phyloP scores from a whole-genome alignment of 2,888 invertebrate genomes.

The Dynastes hyllus region DNA sequence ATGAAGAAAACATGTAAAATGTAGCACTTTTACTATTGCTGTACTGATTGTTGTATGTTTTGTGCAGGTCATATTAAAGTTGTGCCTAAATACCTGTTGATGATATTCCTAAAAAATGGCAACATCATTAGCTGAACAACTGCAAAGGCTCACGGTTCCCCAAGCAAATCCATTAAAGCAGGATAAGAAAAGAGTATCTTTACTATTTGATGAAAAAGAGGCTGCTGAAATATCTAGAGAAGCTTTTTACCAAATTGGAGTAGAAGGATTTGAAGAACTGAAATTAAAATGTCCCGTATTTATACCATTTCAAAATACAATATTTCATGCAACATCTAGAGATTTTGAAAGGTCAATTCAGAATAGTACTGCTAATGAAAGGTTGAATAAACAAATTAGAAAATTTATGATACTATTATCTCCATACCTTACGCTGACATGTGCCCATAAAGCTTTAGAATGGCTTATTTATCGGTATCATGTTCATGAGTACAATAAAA shows the following conservation, averaged over 20 bases:
- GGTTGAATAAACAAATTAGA: conserved; percentile 83
- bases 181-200: conserved; percentile 84
- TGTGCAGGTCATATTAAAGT: too few species aligned
- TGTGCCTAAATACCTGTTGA: background rate
- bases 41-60: too few species aligned
- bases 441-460: conserved; percentile 93
- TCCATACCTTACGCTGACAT: conserved; percentile 90
- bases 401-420: conserved; percentile 87
- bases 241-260: conserved; percentile 89
- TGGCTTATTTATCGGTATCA: conserved; percentile 94
- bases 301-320: conserved; percentile 79
- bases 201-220: conserved; percentile 92
- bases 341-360: conserved; percentile 89
- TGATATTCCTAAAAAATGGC: conserved; percentile 68
- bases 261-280: conserved; percentile 89
- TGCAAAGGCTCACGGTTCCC: conserved; percentile 83
- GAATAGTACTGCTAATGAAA: conserved; percentile 81
- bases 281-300: conserved; percentile 83
- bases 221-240: conserved; percentile 90
- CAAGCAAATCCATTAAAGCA: conserved; percentile 81
- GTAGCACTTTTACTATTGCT: too few species aligned
- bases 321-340: conserved; percentile 86
- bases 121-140: conserved; percentile 87
- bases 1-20: too few species aligned
- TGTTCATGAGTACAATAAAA: conserved; percentile 91